Evolutionary conservation across 2,888 invertebrate species (phyloP), one percentile per base, ranked within the genome.

Genomic region (Nebria brevicollis): DNA sequence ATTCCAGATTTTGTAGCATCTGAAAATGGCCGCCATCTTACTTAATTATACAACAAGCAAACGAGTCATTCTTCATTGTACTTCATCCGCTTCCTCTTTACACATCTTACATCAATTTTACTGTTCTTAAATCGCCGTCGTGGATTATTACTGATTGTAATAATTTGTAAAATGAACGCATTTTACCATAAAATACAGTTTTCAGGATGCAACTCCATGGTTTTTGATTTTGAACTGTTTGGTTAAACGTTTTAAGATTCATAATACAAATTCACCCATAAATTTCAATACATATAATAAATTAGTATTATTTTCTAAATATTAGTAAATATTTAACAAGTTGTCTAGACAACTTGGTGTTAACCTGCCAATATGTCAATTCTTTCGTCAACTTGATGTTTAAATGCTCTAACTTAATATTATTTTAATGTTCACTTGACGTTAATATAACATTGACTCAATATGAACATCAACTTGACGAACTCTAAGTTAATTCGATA

Each of bases 1-100:
- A 86, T 98, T 99, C 92, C 94, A 97, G 90, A 98, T 98, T 90
- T 92, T 98, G 88, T 98, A 96, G 91, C 84, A 81, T 66, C 43
- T 42, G 68, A 34, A 10, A 15, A 70, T 13, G 54, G 54, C 7
- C 54, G 7, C 54, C 54, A 7, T 54, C 54, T 54, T 54, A 54
- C 54, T 54, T 54, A 54, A 54, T 34, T 34, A 34, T 34, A 34
- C 34, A 34, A 34, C 34, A 34, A 54, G 54, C 54, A 8, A 54
- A 54, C 54, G 13, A 54, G 54, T 54, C 54, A 54, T 84, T 34
- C 34, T 34, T 34, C 34, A 34, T 34, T 34, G 34, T 34, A 34
- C 34, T 34, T 34, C 34, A 34, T 34, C 34, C 34, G 34, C 34
- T 34, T 34, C 34, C 34, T 34, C 34, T 34, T 34, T 34, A 34